A percentile compares a stretch with the other conserved stretches of the same genome.
These are phyloP conservation scores for Platyrinchus mystaceus DNA, from an alignment of 2,797 vertebrate species.

Conservation along the genomic window DNA sequence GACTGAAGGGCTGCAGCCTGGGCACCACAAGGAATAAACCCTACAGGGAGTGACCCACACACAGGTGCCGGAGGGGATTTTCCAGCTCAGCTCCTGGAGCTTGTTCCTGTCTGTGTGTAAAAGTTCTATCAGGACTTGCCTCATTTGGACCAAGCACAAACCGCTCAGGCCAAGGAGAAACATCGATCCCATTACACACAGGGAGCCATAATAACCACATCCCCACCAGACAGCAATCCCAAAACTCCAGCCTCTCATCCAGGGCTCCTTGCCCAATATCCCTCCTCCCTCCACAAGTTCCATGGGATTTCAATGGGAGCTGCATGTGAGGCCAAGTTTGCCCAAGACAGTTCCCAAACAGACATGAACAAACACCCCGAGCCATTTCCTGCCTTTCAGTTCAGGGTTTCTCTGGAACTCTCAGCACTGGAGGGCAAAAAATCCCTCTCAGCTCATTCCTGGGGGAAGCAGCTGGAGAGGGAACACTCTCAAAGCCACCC, in stretches of 20 bases:
- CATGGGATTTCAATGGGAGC: accelerated
- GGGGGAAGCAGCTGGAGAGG: background rate
- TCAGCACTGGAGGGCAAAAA: background rate
- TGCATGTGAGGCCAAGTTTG: accelerated
- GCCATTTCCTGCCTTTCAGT: background rate
- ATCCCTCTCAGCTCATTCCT: background rate
- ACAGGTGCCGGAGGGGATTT: background rate
- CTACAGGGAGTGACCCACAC: accelerated
- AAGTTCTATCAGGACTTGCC: background rate
- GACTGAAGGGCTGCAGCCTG: background rate
- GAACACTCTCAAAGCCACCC: background rate
- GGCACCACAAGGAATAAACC: background rate
- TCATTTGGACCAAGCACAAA: accelerated
- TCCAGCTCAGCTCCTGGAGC: background rate
- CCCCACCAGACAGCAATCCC: background rate
- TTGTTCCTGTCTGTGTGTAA: accelerated
- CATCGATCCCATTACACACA: accelerated
- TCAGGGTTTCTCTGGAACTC: background rate
- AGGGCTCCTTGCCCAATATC: background rate
- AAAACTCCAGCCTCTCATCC: background rate
- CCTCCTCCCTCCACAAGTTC: background rate
- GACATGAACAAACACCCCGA: background rate
- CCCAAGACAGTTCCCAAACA: background rate
- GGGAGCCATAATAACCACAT: background rate
- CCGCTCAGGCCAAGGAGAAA: background rate